phyloP scores from a whole-genome alignment of 2,888 invertebrate genomes.

The Oegoconia quadripuncta region DNA sequence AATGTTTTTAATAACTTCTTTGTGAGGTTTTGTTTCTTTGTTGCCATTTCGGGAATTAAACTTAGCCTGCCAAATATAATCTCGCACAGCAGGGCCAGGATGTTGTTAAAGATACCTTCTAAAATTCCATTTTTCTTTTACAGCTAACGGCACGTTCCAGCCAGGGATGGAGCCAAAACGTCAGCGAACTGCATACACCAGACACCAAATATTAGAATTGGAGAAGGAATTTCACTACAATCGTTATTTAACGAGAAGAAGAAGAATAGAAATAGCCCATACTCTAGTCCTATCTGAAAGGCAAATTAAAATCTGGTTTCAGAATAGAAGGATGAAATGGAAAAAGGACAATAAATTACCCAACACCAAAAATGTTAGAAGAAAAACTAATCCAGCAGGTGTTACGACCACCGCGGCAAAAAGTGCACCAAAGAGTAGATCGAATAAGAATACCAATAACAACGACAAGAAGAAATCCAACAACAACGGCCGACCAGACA shows the following conservation, averaged over 20 bases:
- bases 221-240: slow-evolving; percentile 99
- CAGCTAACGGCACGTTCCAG: slow-evolving; percentile 92
- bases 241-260: slow-evolving; percentile 95
- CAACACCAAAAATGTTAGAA: slow-evolving; percentile 86
- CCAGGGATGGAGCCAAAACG: slow-evolving; percentile 97
- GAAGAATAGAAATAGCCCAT: slow-evolving; percentile 98
- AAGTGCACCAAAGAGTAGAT: slow-evolving; percentile 83
- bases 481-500: slow-evolving; percentile 79
- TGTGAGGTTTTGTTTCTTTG: too few species aligned
- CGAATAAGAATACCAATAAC: slow-evolving; percentile 77
- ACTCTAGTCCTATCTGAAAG: slow-evolving; percentile 94
- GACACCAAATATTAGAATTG: slow-evolving; percentile 97
- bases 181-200: slow-evolving; percentile 97
- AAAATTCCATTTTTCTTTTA: slow-evolving; percentile 53
- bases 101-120: too few species aligned
- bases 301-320: slow-evolving; percentile 94
- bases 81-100: too few species aligned
- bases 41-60: too few species aligned
- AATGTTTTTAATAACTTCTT: too few species aligned
- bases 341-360: slow-evolving; percentile 92
- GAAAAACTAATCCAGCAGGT: slow-evolving; percentile 88
- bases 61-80: too few species aligned
- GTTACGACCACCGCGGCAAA: slow-evolving; percentile 80
- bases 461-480: slow-evolving; percentile 76
- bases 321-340: slow-evolving; percentile 89